Base-by-base conservation (phyloP, 2,797 vertebrate species). In the Sarcophilus harrisii region DNA sequence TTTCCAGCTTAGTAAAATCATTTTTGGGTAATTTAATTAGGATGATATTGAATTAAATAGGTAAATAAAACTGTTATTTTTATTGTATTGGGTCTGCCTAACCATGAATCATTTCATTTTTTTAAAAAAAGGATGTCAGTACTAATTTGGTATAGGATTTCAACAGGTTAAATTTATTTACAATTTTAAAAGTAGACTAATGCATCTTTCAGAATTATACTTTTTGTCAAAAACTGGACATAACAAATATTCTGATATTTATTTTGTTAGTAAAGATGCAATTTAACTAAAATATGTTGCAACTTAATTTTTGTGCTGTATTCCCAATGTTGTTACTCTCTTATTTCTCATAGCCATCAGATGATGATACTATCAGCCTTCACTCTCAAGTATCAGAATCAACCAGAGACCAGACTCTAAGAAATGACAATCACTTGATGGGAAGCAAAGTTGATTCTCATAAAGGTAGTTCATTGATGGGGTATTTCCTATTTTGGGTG, bases 341-440 rank as follows among this genome's bases (percentile, higher is more conserved):
- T 91, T 98, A 89, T 98, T 96, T 91, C 98, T 97, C 98, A 95
- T 98, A 99, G 99, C 99, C 99, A n/a, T 99, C 99, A 92, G 99
- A 99, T 73, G 99, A 99, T 27, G 99, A 99, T 97, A 99, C 99
- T 0, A 98, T 99, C 98, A 99, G 99, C 98, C 99, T 99, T 98
- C 99, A 99, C 98, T 99, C 99, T 98, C 99, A 99, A 99, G 99
- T 99, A 5, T 99, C 99, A 49, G 99, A 99, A 98, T 99, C 99
- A 45, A 99, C 99, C 5, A 98, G 98, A 98, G 99, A 99, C 55
- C 99, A 99, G 96, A 97, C 97, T 12, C 92, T 98, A 94, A 99
- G 99, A 95, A 99, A 98, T 28, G 99, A 99, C 62, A 99, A 98
- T 98, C 99, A 99, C 6, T 97, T 98, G 11, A 96, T 98, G 90